Conservation (phyloP, 2,113 vertebrate species). For the Emydocephalus ijimae region DNA sequence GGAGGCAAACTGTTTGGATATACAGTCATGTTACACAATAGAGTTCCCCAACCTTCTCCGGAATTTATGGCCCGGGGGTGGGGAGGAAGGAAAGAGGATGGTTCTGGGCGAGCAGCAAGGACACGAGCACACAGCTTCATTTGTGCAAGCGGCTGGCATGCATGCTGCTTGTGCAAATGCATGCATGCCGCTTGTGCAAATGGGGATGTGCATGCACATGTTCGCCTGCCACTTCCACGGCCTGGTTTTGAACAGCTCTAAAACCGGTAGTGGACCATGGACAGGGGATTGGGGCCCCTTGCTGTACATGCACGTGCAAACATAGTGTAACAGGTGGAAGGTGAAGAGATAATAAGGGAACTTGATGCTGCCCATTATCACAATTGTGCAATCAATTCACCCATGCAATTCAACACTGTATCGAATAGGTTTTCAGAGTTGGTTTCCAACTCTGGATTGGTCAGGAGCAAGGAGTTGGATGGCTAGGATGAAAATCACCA, state of each 20-base stretch:
- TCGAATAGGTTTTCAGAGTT: neutral
- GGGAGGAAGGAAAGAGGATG: neutral
- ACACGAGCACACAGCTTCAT: neutral
- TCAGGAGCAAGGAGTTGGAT: neutral
- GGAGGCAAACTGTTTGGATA: neutral
- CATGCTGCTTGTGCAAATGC: neutral
- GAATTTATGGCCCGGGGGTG: neutral
- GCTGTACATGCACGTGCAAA: too few species aligned
- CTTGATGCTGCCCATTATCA: neutral
- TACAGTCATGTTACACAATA: neutral
- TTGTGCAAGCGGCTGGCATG: neutral
- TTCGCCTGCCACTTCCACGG: neutral
- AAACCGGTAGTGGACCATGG: neutral
- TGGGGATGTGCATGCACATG: neutral
- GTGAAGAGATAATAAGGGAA: neutral
- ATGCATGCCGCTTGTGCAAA: neutral
- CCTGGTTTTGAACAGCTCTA: neutral
- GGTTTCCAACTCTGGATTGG: neutral
- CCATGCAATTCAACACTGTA: neutral
- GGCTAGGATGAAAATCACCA: neutral
- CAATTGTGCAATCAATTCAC: too few species aligned
- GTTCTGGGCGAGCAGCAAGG: neutral
- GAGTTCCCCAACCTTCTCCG: neutral
- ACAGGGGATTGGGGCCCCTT: neutral
- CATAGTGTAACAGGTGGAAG: neutral